phyloP scores from a whole-genome alignment of 2,113 vertebrate genomes.

The Cyanoramphus novaezelandiae region DNA sequence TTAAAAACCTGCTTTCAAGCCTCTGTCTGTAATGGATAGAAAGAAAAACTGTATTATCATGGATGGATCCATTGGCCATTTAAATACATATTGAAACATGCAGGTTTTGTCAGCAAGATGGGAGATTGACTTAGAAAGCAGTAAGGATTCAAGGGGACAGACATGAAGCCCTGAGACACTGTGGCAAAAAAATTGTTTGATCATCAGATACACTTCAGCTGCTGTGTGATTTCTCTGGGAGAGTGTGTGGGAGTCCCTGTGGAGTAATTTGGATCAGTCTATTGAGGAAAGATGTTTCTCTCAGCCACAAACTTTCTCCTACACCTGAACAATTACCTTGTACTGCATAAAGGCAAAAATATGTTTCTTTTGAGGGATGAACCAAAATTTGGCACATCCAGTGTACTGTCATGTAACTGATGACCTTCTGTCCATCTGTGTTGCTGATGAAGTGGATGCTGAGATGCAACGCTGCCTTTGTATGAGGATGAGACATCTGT shows the following conservation, averaged over 20 bases:
- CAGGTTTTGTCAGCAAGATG: neutral
- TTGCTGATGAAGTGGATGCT: neutral
- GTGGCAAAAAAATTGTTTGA: neutral
- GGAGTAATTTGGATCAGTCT: neutral
- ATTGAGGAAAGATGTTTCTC: neutral
- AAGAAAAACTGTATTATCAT: neutral
- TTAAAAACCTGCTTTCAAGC: neutral
- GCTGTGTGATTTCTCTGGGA: neutral
- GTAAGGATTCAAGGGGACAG: neutral
- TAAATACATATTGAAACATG: neutral
- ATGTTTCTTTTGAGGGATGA: neutral
- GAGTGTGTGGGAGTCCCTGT: neutral
- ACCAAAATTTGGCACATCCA: neutral
- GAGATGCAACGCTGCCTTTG: neutral
- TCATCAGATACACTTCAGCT: neutral
- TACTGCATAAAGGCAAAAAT: neutral
- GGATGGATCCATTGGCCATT: neutral
- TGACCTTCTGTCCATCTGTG: neutral
- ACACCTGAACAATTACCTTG: neutral
- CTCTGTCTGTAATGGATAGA: neutral
- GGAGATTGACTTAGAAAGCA: neutral
- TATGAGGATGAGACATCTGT: neutral
- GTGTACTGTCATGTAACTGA: neutral
- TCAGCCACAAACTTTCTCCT: neutral
- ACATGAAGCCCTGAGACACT: neutral